Conservation (phyloP, 2,888 invertebrate genomes). For the Apamea sordens region DNA sequence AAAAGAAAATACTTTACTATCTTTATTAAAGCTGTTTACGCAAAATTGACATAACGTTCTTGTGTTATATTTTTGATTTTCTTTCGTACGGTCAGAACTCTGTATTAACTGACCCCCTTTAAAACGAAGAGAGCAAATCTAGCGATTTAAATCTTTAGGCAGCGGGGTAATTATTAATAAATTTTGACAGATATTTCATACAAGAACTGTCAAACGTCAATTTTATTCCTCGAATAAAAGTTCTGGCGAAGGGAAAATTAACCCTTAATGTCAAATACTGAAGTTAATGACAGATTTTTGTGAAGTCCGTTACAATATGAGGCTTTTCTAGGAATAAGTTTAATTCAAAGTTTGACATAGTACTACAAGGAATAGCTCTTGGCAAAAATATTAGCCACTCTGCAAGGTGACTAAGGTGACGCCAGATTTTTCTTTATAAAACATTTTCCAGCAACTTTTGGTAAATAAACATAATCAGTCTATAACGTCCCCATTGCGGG, state of each 20-base stretch:
- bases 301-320: background rate
- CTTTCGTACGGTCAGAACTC: background rate
- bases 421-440: background rate
- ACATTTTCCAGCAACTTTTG: background rate
- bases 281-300: background rate
- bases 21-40: background rate
- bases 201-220: too few relatives aligned
- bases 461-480: background rate
- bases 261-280: background rate
- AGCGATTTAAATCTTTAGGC: too few relatives aligned
- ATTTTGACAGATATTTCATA: too few relatives aligned
- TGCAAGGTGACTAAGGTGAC: background rate
- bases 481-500: too few relatives aligned
- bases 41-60: slow-evolving; percentile 30
- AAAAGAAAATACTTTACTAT: background rate
- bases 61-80: background rate
- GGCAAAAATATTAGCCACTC: background rate
- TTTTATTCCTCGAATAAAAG: too few relatives aligned
- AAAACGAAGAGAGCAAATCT: too few relatives aligned
- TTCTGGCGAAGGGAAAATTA: too few relatives aligned
- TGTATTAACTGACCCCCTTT: background rate
- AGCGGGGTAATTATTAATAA: too few relatives aligned
- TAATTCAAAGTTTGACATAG: too few relatives aligned
- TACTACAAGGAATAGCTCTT: too few relatives aligned
- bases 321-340: background rate